Evolutionary conservation across 2,113 vertebrate species (phyloP), one percentile per base, ranked within the genome.

Genomic region (Megaptera novaeangliae): DNA sequence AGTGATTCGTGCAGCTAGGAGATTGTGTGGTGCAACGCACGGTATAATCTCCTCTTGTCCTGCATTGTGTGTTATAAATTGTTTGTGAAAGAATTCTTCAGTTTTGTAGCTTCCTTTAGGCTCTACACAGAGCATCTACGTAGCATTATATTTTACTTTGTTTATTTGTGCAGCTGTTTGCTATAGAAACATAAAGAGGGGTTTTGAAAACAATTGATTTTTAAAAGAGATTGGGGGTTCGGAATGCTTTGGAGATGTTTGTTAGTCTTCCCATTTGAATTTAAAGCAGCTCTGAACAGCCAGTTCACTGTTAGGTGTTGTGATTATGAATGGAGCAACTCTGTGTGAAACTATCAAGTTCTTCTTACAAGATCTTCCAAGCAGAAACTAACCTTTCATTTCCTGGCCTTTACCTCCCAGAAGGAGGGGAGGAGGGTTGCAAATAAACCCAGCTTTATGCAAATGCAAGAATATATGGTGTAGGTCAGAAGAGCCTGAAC

Each of bases 361-460:
- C 89, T 91, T 96, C 92, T 97, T 97, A 95, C 61, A 94, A 96
- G 96, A 93, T 52, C 96, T 97, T 97, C 78, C 97, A 97, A 95
- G 97, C 86, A 95, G 96, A 98, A 98, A 98, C 95, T 84, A 97
- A 98, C 87, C 96, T 95, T 97, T 97, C 93, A 92, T 91, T 96
- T 96, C 78, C 86, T 77, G 83, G 96, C 41, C 52, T 97, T 96
- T 75, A 77, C 89, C 96, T 96, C 96, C 88, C 93, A 89, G 93
- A 95, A 94, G 18, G 18, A 63, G 55, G 91, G 75, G 61, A 83
- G 41, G 78, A 82, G 29, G 64, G 13, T 85, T 82, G 59, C 77
- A 93, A 96, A 95, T 89, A 93, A 94, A 82, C 31, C 41, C 74
- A 92, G 83, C 27, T 93, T 96, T 91, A 84, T 55, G 59, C 83